Conservation (phyloP, 2,888 invertebrate species). For the Stenurella melanura region DNA sequence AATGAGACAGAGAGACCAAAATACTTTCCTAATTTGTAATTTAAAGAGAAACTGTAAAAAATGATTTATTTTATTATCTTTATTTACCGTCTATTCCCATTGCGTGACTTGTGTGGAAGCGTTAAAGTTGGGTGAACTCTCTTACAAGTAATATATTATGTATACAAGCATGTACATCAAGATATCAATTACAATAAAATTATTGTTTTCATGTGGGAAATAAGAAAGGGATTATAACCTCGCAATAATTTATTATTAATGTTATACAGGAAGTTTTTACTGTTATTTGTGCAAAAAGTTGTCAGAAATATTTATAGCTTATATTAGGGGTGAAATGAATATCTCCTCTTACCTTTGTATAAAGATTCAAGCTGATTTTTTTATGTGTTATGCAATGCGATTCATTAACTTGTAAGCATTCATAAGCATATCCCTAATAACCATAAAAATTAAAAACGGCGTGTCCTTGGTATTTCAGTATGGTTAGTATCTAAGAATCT, state of each 20-base stretch:
- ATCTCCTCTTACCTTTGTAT: not conserved
- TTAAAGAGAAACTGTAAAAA: not conserved
- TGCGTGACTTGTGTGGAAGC: constrained; percentile 15
- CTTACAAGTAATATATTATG: constrained; percentile 1
- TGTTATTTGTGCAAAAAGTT: not conserved
- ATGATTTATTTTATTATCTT: not conserved
- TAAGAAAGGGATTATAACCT: not conserved
- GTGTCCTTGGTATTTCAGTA: no score
- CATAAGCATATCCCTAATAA: no score
- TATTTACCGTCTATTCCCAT: constrained; percentile 14
- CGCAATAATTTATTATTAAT: not conserved
- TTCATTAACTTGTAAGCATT: no score
- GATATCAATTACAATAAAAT: constrained; percentile 4
- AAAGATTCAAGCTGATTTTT: no score
- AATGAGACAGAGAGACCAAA: not conserved
- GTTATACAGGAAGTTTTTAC: not conserved
- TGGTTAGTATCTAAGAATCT: no score
- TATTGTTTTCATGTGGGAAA: not conserved
- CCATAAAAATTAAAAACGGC: no score
- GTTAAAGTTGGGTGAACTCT: constrained; percentile 27
- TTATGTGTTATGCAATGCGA: no score
- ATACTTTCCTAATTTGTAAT: not conserved
- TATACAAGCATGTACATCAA: constrained; percentile 7
- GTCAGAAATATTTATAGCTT: not conserved
- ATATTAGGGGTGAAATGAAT: not conserved